Evolutionary conservation across 2,113 vertebrate genomes (phyloP), one percentile per base, ranked within the genome.

Genomic region (Syngnathus floridae): DNA sequence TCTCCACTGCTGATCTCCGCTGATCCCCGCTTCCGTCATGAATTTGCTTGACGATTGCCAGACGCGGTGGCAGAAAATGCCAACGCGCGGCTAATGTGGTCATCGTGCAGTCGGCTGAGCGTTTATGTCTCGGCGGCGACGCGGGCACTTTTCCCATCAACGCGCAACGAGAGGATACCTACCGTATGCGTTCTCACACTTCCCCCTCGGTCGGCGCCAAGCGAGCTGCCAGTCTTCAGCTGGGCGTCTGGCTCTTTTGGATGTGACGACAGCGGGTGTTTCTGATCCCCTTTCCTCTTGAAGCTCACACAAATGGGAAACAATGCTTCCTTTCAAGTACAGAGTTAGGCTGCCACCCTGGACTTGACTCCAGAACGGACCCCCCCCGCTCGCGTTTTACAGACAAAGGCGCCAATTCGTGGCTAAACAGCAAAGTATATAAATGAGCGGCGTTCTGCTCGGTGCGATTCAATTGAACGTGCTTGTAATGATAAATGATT

Each of bases 401-500:
- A 79, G 73, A 71, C 77, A 74, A 51, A 62, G 71, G 73, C 67
- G 69, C 71, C 51, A 76, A 78, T 77, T 71, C 85, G 78, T 73
- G 73, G 66, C 71, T 65, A 75, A 83, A 46, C 75, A 85, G 85
- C 86, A 87, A 89, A 90, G 89, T 84, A 88, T 88, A 88, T 85
- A 87, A 89, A 90, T 89, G 81, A 84, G 88, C 81, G 77, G 79
- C 79, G 88, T 88, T 90, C 87, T 88, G 86, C 86, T 90, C 88
- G 89, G 88, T 89, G 88, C 77, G 70, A 86, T 91, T 91, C 89
- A 90, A 89, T 92, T 88, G 84, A 91, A 90, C 87, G 86, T 90
- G 89, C 89, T 89, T 90, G 90, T 89, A 90, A 90, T 90, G 90
- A 91, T 91, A 86, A 89, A 91, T 90, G 88, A 90, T 91, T 90